Conservation (phyloP, 2,888 invertebrate genomes). For the Cabera pusaria region DNA sequence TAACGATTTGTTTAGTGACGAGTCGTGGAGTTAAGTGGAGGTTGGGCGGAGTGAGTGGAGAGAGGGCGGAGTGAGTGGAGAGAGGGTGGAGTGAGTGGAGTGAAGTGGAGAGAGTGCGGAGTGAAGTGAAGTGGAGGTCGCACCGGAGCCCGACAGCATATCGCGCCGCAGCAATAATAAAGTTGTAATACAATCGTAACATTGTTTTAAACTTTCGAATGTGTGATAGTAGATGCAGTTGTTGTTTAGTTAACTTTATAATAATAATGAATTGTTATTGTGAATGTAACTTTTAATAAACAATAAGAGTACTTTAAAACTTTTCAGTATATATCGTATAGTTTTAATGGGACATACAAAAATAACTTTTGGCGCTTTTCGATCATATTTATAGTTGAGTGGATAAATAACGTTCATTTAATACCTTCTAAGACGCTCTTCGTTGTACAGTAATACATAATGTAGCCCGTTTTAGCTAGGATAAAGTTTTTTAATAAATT, state of each 20-base stretch:
- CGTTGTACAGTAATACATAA: conserved; percentile 78
- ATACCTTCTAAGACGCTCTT: conserved; percentile 66
- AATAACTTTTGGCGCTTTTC: conserved; percentile 60
- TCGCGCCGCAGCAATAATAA: conserved; percentile 80
- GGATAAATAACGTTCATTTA: conserved; percentile 50
- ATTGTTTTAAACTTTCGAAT: conserved; percentile 84
- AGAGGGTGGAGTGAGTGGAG: no score
- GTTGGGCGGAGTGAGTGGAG: no score
- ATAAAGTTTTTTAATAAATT: conserved; percentile 79
- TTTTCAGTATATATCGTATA: conserved; percentile 64
- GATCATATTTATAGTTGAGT: conserved; percentile 60
- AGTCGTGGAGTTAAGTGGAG: no score
- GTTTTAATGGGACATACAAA: conserved; percentile 48
- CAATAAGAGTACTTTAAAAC: conserved; percentile 66
- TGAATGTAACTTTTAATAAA: conserved; percentile 80
- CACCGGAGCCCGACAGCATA: conserved; percentile 18
- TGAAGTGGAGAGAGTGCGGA: conserved; percentile 8
- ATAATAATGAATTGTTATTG: conserved; percentile 80
- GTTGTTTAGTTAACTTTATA: conserved; percentile 83
- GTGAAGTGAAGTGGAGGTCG: conserved; percentile 7
- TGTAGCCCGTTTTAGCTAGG: conserved; percentile 81
- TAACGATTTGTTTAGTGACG: no score
- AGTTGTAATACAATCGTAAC: conserved; percentile 79
- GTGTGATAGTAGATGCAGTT: conserved; percentile 84
- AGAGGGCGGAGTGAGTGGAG: no score